phyloP scores from a whole-genome alignment of 2,113 vertebrate species.

The Arizona elegans region DNA sequence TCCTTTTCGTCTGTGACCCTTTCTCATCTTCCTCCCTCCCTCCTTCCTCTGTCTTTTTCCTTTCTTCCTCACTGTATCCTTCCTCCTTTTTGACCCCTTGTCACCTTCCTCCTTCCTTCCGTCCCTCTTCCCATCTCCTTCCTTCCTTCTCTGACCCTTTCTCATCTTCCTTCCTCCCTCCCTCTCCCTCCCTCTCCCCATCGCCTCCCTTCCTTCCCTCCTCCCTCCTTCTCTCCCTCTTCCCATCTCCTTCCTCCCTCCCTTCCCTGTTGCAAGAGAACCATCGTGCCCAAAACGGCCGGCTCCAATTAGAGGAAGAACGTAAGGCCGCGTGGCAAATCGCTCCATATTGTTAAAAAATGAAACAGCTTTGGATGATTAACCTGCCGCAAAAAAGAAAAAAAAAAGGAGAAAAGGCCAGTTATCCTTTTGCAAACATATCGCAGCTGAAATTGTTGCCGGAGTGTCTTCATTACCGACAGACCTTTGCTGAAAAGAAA shows the following conservation, averaged over 20 bases:
- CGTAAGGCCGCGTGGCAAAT: background rate
- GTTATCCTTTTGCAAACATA: background rate
- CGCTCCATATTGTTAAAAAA: background rate
- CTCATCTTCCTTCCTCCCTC: too few species aligned
- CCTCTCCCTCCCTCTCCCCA: too few species aligned
- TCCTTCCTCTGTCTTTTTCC: too few species aligned
- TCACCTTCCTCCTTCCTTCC: too few species aligned
- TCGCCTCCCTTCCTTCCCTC: too few species aligned
- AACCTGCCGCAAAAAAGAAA: background rate
- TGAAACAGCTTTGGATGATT: background rate
- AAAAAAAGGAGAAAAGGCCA: background rate
- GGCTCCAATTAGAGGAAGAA: background rate
- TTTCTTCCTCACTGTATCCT: too few species aligned
- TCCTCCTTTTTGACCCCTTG: too few species aligned
- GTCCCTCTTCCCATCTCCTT: too few species aligned
- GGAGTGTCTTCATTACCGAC: background rate
- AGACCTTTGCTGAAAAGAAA: background rate
- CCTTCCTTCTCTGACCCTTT: too few species aligned
- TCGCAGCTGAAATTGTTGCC: background rate
- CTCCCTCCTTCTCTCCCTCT: too few species aligned
- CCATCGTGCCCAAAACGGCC: background rate
- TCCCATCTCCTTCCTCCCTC: accelerated
- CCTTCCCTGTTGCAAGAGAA: background rate
- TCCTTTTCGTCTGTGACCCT: too few species aligned
- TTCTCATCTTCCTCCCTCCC: too few species aligned